Base-by-base conservation (phyloP, 30 jellyfish, hydroid and myxozoan species). In the Turritopsis rubra region DNA sequence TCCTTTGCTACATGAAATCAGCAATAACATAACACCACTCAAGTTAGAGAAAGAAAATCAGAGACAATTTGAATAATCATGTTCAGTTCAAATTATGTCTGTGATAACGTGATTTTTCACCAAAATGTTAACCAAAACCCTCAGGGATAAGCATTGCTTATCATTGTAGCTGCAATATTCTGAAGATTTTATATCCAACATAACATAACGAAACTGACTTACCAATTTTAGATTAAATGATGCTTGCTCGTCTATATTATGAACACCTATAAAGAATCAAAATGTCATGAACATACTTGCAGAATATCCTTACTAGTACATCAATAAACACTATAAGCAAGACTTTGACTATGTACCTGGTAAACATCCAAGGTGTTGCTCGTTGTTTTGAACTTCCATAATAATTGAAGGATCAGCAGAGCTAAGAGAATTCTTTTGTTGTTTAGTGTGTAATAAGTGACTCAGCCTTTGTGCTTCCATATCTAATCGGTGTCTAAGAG, bases 381-480 rank as follows among this genome's bases (percentile, higher is more conserved):
- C 89, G 21, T 81, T 71, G 18, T 29, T 75, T 8, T 52, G 26
- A 16, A 19, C 85, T 26, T 26, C 79, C 26, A 21, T 76, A 0
- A 87, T 66, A 85, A 82, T 20, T 65, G 70, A 41, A 21, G 86
- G 91, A 16, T 68, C 60, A 13, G 60, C 13, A 41, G 60, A 41
- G 60, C 60, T 13, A 5, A 41, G 9, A 41, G 13, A 22, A 16
- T 19, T 8, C 28, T 77, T 21, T 21, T 60, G 29, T 52, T 74
- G 82, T 74, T 74, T 74, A 8, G 28, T 74, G 24, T 80, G 87
- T 21, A 80, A 54, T 65, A 90, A 70, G 66, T 71, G 41, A 18
- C 89, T 87, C 17, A 92, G 89, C 29, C 98, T 72, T 28, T 74
- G 82, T 0, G 98, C 96, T 87, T 92, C 98, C 8, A 72, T 88